A percentile compares a stretch with the other conserved stretches of the same genome.
Conservation (phyloP, 1,140 invertebrate genomes). For the Teleogryllus occipitalis region DNA sequence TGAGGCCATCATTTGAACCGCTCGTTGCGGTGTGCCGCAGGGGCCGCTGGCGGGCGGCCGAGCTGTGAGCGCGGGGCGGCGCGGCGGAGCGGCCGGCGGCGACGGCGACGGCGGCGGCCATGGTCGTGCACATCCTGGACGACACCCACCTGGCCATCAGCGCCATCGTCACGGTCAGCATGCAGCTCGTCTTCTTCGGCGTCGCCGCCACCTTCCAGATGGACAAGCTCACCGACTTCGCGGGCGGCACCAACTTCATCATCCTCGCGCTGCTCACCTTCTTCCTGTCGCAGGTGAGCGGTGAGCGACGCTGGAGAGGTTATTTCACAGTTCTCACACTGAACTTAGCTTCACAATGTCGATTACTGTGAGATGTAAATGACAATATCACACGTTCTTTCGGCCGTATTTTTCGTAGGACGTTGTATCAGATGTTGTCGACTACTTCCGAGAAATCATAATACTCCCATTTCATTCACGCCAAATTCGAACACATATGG, state of each 20-base stretch:
- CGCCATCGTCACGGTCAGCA: constrained; percentile 74
- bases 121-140: constrained; percentile 66
- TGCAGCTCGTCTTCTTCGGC: constrained; percentile 83
- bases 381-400: no score
- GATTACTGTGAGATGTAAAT: no score
- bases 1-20: no score
- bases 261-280: constrained; percentile 80
- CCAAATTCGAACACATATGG: no score
- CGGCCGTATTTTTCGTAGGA: no score
- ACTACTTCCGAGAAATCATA: no score
- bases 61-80: neutral
- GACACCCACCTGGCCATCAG: constrained; percentile 79
- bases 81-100: neutral
- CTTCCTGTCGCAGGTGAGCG: constrained; percentile 63
- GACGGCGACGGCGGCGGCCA: constrained; percentile 29
- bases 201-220: constrained; percentile 77
- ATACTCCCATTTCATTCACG: no score
- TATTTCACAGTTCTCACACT: no score
- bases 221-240: constrained; percentile 88
- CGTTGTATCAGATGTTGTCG: no score
- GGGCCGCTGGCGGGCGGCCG: no score
- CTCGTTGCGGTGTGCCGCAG: neutral
- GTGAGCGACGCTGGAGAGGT: no score
- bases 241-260: constrained; percentile 84
- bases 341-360: no score